These are phyloP conservation scores for Phthorimaea operculella DNA, from an alignment of 1,140 invertebrate species.

Conservation along the genomic window DNA sequence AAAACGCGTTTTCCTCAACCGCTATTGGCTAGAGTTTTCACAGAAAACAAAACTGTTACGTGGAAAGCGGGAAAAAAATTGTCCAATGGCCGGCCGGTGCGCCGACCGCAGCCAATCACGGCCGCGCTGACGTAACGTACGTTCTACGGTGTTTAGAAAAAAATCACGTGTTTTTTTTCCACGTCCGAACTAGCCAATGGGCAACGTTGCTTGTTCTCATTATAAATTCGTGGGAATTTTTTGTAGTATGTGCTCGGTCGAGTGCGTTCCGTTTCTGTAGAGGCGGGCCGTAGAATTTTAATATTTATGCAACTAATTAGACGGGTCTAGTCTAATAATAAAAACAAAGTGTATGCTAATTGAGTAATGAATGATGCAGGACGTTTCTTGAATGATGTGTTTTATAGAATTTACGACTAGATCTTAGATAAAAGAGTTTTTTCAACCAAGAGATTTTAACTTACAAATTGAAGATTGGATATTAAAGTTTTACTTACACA, in stretches of 20 bases:
- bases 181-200: conserved; percentile 50
- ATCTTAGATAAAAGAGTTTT: too few relatives aligned
- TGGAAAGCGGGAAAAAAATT: conserved; percentile 62
- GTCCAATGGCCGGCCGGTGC: conserved; percentile 41
- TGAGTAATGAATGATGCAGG: too few relatives aligned
- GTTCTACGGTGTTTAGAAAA: conserved; percentile 61
- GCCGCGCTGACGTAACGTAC: conserved; percentile 39
- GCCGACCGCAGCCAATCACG: conserved; percentile 43
- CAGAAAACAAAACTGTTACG: conserved; percentile 52
- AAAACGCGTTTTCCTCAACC: conserved; percentile 36
- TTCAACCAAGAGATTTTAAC: too few relatives aligned
- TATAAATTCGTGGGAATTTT: conserved; percentile 32
- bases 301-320: too few relatives aligned
- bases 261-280: too few relatives aligned
- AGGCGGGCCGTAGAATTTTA: too few relatives aligned
- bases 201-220: conserved; percentile 34
- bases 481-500: too few relatives aligned
- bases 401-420: too few relatives aligned
- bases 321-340: too few relatives aligned
- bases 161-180: conserved; percentile 65
- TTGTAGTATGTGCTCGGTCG: conserved; percentile 2
- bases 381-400: too few relatives aligned
- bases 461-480: too few relatives aligned
- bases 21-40: conserved; percentile 55
- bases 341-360: too few relatives aligned